Evolutionary conservation across 2,888 invertebrate species (phyloP).

Genomic region (Archaeoteleia sp.): DNA sequence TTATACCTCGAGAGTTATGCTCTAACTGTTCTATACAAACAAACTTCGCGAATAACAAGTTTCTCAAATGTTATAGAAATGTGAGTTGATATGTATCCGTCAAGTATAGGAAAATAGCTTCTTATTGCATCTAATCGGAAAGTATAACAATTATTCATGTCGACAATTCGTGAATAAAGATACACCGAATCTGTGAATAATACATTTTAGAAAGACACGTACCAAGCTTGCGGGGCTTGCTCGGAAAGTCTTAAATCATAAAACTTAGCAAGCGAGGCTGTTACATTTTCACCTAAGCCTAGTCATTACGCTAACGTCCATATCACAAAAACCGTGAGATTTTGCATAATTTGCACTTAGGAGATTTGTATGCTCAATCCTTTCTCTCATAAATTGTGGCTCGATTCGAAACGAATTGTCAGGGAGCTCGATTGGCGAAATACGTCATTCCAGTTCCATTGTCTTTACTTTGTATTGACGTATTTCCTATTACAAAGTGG

Average conservation of each 20-base stretch:
- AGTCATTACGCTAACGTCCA: constrained; percentile 52
- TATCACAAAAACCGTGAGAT: constrained; percentile 53
- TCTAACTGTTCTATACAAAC: too few species aligned
- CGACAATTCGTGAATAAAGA: too few species aligned
- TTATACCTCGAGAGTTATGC: too few species aligned
- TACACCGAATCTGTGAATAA: too few species aligned
- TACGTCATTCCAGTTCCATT: constrained; percentile 16
- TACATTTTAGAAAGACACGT: constrained; percentile 8
- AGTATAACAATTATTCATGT: too few species aligned
- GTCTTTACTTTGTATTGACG: neutral
- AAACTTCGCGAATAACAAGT: too few species aligned
- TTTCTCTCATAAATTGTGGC: constrained; percentile 23
- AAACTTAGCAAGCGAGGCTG: constrained; percentile 47
- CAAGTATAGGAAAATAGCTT: too few species aligned
- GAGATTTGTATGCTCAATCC: constrained; percentile 50
- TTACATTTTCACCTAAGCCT: constrained; percentile 49
- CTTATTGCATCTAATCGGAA: too few species aligned
- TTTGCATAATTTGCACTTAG: constrained; percentile 53
- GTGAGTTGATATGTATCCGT: too few species aligned
- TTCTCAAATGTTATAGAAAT: too few species aligned
- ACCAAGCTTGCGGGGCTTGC: constrained; percentile 13
- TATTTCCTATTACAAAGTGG: too few species aligned
- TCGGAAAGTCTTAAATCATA: constrained; percentile 42
- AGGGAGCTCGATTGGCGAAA: constrained; percentile 17
- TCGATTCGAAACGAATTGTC: constrained; percentile 31